phyloP scores from a whole-genome alignment of 2,888 invertebrate species.

The Leptinotarsa juncta region DNA sequence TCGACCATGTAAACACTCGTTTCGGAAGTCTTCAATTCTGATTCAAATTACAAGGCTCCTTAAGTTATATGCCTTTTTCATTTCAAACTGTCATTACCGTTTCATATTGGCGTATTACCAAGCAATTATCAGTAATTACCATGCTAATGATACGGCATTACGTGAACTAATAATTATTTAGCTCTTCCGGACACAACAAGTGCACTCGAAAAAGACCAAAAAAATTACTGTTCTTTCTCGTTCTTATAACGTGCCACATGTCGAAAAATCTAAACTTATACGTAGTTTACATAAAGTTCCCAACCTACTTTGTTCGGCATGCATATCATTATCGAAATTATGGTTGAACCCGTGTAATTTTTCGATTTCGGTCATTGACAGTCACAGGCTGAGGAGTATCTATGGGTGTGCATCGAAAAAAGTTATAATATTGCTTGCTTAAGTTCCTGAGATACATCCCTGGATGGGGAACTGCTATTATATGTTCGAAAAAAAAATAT shows the following conservation, averaged over 20 bases:
- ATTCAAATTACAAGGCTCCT: constrained; percentile 21
- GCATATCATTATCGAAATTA: constrained; percentile 60
- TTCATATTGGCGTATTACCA: constrained; percentile 28
- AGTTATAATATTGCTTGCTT: neutral
- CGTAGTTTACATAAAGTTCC: constrained; percentile 52
- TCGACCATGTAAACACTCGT: constrained; percentile 2
- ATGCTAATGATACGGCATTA: constrained; percentile 32
- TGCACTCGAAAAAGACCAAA: constrained; percentile 43
- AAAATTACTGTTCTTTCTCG: constrained; percentile 47
- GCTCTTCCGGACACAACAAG: constrained; percentile 45
- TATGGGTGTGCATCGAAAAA: constrained; percentile 37
- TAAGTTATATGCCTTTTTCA: constrained; percentile 22
- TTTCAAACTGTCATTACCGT: constrained; percentile 23
- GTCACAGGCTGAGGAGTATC: constrained; percentile 56
- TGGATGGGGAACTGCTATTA: too few species aligned
- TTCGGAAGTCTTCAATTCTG: constrained; percentile 24
- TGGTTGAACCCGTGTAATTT: constrained; percentile 56
- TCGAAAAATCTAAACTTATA: constrained; percentile 54
- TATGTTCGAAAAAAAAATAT: too few species aligned
- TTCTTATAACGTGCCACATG: constrained; percentile 50
- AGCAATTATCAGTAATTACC: constrained; percentile 25
- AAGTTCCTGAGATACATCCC: too few species aligned
- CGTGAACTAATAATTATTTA: constrained; percentile 35
- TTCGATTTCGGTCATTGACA: constrained; percentile 60
- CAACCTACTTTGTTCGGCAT: constrained; percentile 55